phyloP scores from a whole-genome alignment of 2,888 invertebrate genomes.

The Anoplius nigerrimus region DNA sequence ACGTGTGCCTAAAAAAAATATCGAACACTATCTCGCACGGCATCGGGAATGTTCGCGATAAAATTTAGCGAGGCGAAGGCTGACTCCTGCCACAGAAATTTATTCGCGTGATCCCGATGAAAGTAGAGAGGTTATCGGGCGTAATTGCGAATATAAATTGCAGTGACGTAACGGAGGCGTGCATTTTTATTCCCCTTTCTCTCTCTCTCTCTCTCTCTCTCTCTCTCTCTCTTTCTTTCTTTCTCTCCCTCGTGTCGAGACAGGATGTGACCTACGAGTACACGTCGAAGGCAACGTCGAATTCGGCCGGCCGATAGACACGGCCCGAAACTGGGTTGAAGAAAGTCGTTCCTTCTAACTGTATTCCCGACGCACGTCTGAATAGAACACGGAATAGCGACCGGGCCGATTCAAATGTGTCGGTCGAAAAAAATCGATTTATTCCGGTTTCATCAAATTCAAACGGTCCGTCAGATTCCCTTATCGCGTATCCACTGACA shows the following conservation, averaged over 20 bases:
- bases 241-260: too few species aligned
- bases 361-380: neutral
- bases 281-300: neutral
- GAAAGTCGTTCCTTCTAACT: neutral
- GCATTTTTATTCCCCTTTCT: too few species aligned
- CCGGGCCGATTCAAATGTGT: constrained; percentile 19
- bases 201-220: too few species aligned
- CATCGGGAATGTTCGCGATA: neutral
- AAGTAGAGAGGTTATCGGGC: too few species aligned
- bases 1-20: too few species aligned
- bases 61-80: neutral
- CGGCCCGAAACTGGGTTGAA: neutral
- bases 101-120: neutral
- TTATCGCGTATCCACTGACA: constrained; percentile 42
- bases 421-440: constrained; percentile 30
- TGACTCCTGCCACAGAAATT: neutral
- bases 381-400: neutral
- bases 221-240: too few species aligned
- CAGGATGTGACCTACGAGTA: too few species aligned
- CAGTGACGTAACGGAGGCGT: too few species aligned
- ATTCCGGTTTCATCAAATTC: constrained; percentile 38
- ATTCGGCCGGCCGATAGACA: neutral
- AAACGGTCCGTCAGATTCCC: constrained; percentile 4
- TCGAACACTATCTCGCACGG: too few species aligned
- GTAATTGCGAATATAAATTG: too few species aligned